phyloP scores from a whole-genome alignment of 1,140 invertebrate species.

The Pristionchus pacificus region DNA sequence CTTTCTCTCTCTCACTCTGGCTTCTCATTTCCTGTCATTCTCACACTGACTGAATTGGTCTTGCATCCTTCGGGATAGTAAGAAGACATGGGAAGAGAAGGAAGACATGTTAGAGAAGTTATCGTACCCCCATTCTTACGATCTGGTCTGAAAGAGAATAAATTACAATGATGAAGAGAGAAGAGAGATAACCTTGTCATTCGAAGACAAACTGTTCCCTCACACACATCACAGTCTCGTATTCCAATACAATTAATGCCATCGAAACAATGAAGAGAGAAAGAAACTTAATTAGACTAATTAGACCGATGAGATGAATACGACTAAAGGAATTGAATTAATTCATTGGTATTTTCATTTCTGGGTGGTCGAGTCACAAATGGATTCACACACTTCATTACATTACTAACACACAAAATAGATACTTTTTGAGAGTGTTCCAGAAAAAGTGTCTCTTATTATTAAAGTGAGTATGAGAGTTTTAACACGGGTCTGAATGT shows the following conservation, averaged over 20 bases:
- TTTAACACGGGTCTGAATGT: too few relatives aligned
- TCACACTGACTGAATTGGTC: neutral
- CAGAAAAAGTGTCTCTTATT: too few relatives aligned
- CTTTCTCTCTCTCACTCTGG: too few relatives aligned
- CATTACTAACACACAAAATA: too few relatives aligned
- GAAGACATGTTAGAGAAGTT: neutral
- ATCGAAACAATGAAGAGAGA: neutral
- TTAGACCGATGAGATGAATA: too few relatives aligned
- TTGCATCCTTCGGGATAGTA: neutral
- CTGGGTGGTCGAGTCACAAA: too few relatives aligned
- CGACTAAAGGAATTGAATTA: too few relatives aligned
- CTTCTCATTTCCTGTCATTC: neutral
- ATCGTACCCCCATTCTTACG: neutral
- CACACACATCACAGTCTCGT: neutral
- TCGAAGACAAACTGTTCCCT: neutral
- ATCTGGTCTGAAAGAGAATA: neutral
- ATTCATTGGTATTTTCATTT: too few relatives aligned
- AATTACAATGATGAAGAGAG: neutral
- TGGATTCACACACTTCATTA: too few relatives aligned
- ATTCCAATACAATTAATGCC: neutral
- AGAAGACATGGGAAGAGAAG: neutral
- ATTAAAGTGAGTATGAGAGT: too few relatives aligned
- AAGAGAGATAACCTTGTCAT: neutral
- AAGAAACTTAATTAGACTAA: neutral
- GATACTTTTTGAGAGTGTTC: too few relatives aligned